Percentiles rank a stretch among this genome's conserved stretches.
phyloP scores from a whole-genome alignment of 2,888 invertebrate species.

The Tiphia femorata region DNA sequence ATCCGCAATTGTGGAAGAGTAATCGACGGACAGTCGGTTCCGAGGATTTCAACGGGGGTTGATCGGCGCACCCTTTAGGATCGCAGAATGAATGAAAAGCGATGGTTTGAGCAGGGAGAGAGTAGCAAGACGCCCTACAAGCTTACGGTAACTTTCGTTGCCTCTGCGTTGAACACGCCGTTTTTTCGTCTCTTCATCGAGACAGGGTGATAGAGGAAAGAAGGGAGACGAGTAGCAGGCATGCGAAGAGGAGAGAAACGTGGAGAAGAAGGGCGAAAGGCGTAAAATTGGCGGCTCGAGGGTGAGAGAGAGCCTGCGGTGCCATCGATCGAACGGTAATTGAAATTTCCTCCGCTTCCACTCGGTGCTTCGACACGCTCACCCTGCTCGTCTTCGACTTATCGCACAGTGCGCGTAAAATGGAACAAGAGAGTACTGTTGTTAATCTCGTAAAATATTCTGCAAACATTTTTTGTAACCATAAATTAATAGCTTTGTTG shows the following conservation, averaged over 20 bases:
- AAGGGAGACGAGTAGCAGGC: neutral
- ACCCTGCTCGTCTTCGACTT: no score
- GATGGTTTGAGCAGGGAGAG: constrained; percentile 8
- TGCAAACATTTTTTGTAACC: no score
- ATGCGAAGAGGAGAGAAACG: constrained; percentile 4
- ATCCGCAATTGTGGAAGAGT: constrained; percentile 65
- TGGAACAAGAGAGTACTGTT: no score
- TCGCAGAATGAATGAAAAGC: constrained; percentile 29
- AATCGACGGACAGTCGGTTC: constrained; percentile 62
- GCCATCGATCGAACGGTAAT: constrained; percentile 35
- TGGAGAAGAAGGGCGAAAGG: constrained; percentile 22
- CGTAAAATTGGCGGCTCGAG: constrained; percentile 25
- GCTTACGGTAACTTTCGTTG: no score
- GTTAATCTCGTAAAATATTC: no score
- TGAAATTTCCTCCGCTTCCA: constrained; percentile 29
- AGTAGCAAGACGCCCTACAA: constrained; percentile 35
- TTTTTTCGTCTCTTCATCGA: no score
- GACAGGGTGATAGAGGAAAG: constrained; percentile 15
- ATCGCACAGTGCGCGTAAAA: no score
- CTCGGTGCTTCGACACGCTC: no score
- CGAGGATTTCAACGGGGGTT: constrained; percentile 15
- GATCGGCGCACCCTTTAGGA: constrained; percentile 29
- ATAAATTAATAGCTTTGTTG: no score
- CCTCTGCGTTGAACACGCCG: no score
- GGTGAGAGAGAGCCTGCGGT: constrained; percentile 26